Base-by-base conservation (phyloP, 2,797 vertebrate genomes). In the Fundulus diaphanus region DNA sequence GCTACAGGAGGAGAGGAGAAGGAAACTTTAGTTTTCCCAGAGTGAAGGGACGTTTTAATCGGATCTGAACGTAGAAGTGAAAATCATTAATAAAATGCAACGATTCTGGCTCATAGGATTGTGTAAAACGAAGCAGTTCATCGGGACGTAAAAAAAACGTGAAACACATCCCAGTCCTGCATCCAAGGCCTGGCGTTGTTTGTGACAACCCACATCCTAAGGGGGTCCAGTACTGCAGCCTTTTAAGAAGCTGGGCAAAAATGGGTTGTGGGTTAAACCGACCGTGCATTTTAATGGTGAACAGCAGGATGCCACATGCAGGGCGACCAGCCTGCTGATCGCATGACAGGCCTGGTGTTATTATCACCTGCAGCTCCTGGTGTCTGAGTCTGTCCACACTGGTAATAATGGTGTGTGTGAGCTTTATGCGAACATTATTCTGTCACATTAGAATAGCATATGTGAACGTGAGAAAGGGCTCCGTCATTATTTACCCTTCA, bases 381-480 rank as follows among this genome's bases (percentile, higher is more conserved):
- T 44, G 15, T 13, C 24, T 66, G 24, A 65, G 35, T 24, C 33
- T 40, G 22, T 40, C 22, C 18, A 0, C 35, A 56, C n/a, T n/a
- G 54, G 9, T 13, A 29, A 13, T 29, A 5, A 56, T 66, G 63
- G 24, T 7, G n/a, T 66, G 24, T 18, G 24, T 20, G n/a, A n/a
- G 11, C 12, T 70, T 35, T 52, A 24, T n/a, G 48, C 37, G 22
- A 37, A 15, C 12, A 37, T 8, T 31, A 29, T 52, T 33, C 1
- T 18, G 48, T 33, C 46, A 35, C 29, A 22, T 35, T 15, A 29
- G 0, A n/a, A 57, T 61, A n/a, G n/a, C n/a, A n/a, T 40, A 44
- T n/a, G 54, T 46, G 18, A 65, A 66, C 16, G 15, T 22, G 48
- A 73, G 29, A 66, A 81, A 82, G 70, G 48, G 73, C 72, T 75